Conservation (phyloP, 2,113 vertebrate genomes). For the Notarius quadriscutis region DNA sequence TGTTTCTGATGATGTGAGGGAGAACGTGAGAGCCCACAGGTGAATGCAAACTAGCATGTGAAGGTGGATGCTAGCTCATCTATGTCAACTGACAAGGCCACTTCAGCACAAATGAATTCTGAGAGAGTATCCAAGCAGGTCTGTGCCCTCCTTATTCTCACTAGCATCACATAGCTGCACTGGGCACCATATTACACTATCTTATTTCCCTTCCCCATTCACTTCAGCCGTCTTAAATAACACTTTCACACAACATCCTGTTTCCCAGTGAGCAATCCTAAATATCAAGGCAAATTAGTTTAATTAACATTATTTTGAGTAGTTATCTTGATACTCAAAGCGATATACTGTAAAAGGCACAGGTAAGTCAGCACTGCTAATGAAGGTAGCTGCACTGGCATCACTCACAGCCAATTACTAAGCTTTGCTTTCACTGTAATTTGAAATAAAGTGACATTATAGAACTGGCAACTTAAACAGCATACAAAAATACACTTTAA, state of each 20-base stretch:
- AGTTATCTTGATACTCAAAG: conserved; percentile 1
- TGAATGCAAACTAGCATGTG: neutral
- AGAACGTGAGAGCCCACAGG: neutral
- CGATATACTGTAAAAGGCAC: neutral
- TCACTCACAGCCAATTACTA: neutral
- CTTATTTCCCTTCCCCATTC: conserved; percentile 51
- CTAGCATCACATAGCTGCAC: conserved; percentile 35
- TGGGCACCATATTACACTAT: conserved; percentile 38
- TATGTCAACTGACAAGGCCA: conserved; percentile 5
- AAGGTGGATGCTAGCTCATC: neutral
- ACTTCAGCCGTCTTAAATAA: conserved; percentile 44
- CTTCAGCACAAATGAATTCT: conserved; percentile 47
- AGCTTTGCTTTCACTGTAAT: neutral
- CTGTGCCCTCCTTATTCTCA: conserved; percentile 40
- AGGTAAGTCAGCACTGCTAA: conserved; percentile 8
- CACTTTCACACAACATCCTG: conserved; percentile 26
- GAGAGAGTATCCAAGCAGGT: conserved; percentile 58
- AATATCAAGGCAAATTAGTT: conserved; percentile 31
- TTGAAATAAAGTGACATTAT: neutral
- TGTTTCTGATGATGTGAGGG: neutral
- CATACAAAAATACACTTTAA: neutral
- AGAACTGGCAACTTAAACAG: neutral
- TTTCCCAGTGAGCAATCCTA: conserved; percentile 23
- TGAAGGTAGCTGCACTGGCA: neutral
- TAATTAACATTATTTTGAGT: conserved; percentile 30